Percentiles rank a stretch among this genome's conserved stretches.
phyloP scores from a whole-genome alignment of 2,113 vertebrate genomes.

The Mystacornis crossleyi region DNA sequence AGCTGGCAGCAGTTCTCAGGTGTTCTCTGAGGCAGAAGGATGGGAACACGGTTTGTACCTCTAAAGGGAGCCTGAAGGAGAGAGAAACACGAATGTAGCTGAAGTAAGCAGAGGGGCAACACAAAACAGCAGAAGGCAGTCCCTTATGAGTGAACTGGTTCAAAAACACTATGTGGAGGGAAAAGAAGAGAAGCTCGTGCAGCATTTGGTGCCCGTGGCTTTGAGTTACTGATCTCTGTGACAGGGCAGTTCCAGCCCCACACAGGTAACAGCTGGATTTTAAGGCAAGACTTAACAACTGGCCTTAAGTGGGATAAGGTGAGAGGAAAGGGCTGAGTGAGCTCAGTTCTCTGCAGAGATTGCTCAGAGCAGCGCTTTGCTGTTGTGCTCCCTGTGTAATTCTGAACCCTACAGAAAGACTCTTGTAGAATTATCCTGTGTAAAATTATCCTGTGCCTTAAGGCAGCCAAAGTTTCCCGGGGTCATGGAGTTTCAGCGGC shows the following conservation, averaged over 20 bases:
- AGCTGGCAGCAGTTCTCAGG: not conserved
- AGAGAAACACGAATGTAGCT: accelerated
- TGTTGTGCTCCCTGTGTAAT: not conserved
- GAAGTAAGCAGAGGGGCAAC: not conserved
- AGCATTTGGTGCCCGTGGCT: not conserved
- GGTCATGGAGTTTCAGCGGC: not conserved
- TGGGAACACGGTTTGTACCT: not conserved
- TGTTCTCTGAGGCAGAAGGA: not conserved
- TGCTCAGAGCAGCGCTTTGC: not conserved
- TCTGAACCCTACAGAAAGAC: not conserved
- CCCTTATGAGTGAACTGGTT: not conserved
- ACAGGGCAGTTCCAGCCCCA: not conserved
- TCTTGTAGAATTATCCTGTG: not conserved
- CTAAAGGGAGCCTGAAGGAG: not conserved
- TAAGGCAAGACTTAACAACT: not conserved
- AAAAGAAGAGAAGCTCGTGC: not conserved
- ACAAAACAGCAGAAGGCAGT: not conserved
- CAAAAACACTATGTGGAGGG: not conserved
- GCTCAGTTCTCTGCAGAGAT: not conserved
- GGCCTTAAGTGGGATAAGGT: not conserved
- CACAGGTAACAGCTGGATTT: not conserved
- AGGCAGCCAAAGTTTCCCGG: not conserved
- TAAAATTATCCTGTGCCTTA: not conserved
- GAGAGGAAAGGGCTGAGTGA: not conserved
- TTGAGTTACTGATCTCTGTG: not conserved